These are phyloP conservation scores for Calephelis nemesis DNA, from an alignment of 1,140 invertebrate species.

Conservation along the genomic window DNA sequence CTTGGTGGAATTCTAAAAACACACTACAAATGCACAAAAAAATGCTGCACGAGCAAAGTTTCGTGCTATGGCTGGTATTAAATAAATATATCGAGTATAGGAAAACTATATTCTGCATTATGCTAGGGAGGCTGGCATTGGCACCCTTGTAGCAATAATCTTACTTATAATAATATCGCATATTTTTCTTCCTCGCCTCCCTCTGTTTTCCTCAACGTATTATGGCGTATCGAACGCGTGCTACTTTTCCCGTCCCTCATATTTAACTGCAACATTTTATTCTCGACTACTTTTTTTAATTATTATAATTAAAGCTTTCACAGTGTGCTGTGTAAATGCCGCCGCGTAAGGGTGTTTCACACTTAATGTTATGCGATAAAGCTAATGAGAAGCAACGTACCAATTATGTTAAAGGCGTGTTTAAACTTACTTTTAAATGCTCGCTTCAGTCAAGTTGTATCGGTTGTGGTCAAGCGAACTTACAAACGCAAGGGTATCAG, in stretches of 20 bases:
- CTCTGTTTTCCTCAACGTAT: slow-evolving; percentile 28
- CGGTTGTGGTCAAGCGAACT: no score
- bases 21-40: no score
- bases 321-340: slow-evolving; percentile 40
- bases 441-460: no score
- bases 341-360: slow-evolving; percentile 27
- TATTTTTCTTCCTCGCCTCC: slow-evolving; percentile 6
- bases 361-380: slow-evolving; percentile 21
- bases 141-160: slow-evolving; percentile 10
- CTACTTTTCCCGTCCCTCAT: slow-evolving; percentile 39
- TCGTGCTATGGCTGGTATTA: not conserved
- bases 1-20: no score
- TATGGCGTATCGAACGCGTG: slow-evolving; percentile 53
- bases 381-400: slow-evolving; percentile 1
- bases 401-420: not conserved
- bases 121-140: not conserved
- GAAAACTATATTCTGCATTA: not conserved
- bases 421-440: no score
- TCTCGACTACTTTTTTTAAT: slow-evolving; percentile 53
- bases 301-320: slow-evolving; percentile 61
- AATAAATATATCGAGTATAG: not conserved
- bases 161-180: slow-evolving; percentile 15
- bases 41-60: not conserved
- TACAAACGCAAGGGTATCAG: no score
- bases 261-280: slow-evolving; percentile 62